Percentiles rank a stretch among this genome's conserved stretches.
phyloP scores from a whole-genome alignment of 1,140 invertebrate species.

The Brachionus angularis region DNA sequence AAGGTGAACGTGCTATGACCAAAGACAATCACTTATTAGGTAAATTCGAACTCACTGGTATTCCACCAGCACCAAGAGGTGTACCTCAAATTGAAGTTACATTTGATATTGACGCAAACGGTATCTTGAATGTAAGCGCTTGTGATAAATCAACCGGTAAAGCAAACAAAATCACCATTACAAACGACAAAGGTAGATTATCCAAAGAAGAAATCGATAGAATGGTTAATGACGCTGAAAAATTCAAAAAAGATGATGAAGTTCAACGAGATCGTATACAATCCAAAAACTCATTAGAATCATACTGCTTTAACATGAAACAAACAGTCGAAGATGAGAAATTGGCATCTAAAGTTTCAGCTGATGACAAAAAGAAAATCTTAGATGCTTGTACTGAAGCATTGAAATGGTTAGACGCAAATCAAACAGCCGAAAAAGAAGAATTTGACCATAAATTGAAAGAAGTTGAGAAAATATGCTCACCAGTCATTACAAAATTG shows the following conservation, averaged over 20 bases:
- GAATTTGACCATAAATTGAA: conserved; percentile 96
- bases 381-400: conserved; percentile 88
- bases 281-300: conserved; percentile 79
- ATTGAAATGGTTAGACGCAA: conserved; percentile 96
- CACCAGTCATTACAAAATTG: conserved; percentile 94
- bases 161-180: conserved; percentile 96
- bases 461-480: conserved; percentile 84
- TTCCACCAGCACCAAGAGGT: conserved; percentile 91
- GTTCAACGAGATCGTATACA: conserved; percentile 93
- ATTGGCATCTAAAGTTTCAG: conserved; percentile 81
- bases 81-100: conserved; percentile 98
- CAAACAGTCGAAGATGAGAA: conserved; percentile 96
- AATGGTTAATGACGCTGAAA: conserved; percentile 97
- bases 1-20: conserved; percentile 97
- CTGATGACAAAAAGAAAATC: conserved; percentile 89
- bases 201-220: conserved; percentile 95
- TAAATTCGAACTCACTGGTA: conserved; percentile 96
- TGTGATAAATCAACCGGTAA: conserved; percentile 98
- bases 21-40: conserved; percentile 96
- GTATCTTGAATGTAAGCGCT: conserved; percentile 80
- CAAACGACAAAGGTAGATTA: conserved; percentile 92
- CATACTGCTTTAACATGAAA: conserved; percentile 94
- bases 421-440: conserved; percentile 85
- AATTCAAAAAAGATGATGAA: conserved; percentile 96
- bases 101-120: conserved; percentile 98